Evolutionary conservation across 2,113 vertebrate genomes (phyloP), one percentile per base, ranked within the genome.

Genomic region (Elgaria multicarinata): DNA sequence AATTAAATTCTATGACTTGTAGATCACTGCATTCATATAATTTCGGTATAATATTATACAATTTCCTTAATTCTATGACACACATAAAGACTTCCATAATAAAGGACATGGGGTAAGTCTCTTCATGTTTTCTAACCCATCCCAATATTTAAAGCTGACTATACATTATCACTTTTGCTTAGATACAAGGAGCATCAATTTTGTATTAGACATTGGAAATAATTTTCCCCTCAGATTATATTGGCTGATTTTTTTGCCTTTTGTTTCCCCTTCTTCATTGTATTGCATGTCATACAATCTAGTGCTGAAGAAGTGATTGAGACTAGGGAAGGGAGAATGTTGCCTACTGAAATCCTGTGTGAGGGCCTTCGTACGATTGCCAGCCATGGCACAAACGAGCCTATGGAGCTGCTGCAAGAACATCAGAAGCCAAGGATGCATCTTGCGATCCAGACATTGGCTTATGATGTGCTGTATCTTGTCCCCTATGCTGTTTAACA

Each of bases 1-100:
- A 89, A 87, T 36, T 91, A 83, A 92, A 92, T 53, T 90, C 86
- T 92, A 69, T 89, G 71, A 75, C 33, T 79, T 58, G 55, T 90
- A 66, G 87, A 78, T n/a, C 85, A 85, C 16, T 22, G 53, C 90
- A 75, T 85, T 88, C n/a, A 8, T 83, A 87, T 86, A 74, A 7
- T 20, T 84, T 10, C 71, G 88, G 71, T n/a, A 39, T 74, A 44
- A 16, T 90, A 84, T 77, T 84, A 36, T 53, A 84, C 9, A 93
- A 78, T 69, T 33, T 76, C 18, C 42, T 33, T 83, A 74, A 66
- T 39, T 50, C 42, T 42, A 76, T 53, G 10, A 62, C 74, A 75
- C 31, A 28, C 46, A 87, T 78, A 66, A 78, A 85, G 20, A 66
- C 44, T 46, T 44, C 28, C 33, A 4, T 39, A 62, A 64, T 76